Evolutionary conservation across 2,113 vertebrate genomes (phyloP), one percentile per base, ranked within the genome.

Genomic region (Sceloporus tristichus): DNA sequence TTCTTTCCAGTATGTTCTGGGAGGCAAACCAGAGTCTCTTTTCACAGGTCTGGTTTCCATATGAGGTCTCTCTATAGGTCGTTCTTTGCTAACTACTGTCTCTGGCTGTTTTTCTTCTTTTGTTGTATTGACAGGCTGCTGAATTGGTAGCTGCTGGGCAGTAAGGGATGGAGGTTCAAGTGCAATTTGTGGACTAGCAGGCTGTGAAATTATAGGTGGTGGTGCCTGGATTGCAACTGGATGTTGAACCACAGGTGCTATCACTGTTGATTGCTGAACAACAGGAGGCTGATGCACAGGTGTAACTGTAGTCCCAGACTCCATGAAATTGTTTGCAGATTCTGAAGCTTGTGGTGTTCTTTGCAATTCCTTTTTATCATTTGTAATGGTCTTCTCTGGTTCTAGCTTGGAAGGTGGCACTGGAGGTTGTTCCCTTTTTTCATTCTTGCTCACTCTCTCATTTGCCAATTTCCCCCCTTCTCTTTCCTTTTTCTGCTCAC

Each of bases 401-500:
- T 99, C 98, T 34, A 96, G 87, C 25, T 97, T 96, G 48, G 92
- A 54, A 21, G 90, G 93, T 88, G 89, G 93, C 90, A 93, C 95
- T 93, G 27, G 94, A 86, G 92, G 91, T 79, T 95, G 95, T 53
- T 97, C 94, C 89, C 93, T 98, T 96, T 95, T 98, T 97, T 98
- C 98, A 92, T 84, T 92, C 95, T 94, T 98, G 91, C 66, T 95
- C 94, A 42, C 91, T 91, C 98, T 98, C 87, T 98, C 98, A 0
- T 93, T 88, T 93, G 96, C 91, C 29, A 68, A 19, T 75, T 96
- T 97, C 85, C 97, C 97, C 91, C 98, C 98, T 90, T 99, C 98
- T 19, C 98, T 97, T 91, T 99, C 98, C 89, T 98, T 98, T 87
- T 98, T 97, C 90, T 98, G 98, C 85, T 99, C 99, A 1, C 98